Evolutionary conservation across 2,888 invertebrate genomes (phyloP).

Genomic region (Synanthedon myopaeformis): DNA sequence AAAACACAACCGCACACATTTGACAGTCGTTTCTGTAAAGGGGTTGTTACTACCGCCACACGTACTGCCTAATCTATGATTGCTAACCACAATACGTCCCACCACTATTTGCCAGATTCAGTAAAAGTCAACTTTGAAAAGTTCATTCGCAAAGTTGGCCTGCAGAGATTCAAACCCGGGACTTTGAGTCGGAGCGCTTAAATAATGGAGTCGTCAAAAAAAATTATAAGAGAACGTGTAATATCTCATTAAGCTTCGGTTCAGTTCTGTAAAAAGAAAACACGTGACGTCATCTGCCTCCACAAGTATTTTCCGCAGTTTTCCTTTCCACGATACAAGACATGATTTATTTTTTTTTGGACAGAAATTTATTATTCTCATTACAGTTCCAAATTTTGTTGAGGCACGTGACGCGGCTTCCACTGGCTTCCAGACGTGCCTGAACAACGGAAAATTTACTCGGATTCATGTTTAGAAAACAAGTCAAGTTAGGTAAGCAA

Average conservation of each 20-base stretch:
- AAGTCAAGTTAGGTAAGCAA: background rate
- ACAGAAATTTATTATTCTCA: constrained; percentile 35
- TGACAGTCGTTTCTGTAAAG: too few species aligned
- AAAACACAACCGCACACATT: too few species aligned
- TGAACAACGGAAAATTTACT: background rate
- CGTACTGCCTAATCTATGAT: too few species aligned
- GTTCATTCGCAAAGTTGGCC: too few species aligned
- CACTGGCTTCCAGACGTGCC: constrained; percentile 4
- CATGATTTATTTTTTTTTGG: constrained; percentile 27
- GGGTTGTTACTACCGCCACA: too few species aligned
- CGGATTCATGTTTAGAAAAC: background rate
- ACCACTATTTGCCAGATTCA: too few species aligned
- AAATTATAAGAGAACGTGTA: background rate
- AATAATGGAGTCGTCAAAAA: background rate
- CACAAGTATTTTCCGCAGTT: constrained; percentile 3
- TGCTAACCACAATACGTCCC: too few species aligned
- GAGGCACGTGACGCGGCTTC: constrained; percentile 26
- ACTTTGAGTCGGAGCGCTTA: constrained; percentile 1
- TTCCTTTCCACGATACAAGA: constrained; percentile 21
- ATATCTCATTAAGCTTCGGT: too few species aligned
- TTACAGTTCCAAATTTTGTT: constrained; percentile 30
- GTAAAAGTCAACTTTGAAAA: too few species aligned
- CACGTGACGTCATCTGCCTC: background rate
- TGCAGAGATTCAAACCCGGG: too few species aligned
- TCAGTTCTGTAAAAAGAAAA: background rate